Base-by-base conservation (phyloP, 2,888 invertebrate genomes). In the Phanerotoma sp. region DNA sequence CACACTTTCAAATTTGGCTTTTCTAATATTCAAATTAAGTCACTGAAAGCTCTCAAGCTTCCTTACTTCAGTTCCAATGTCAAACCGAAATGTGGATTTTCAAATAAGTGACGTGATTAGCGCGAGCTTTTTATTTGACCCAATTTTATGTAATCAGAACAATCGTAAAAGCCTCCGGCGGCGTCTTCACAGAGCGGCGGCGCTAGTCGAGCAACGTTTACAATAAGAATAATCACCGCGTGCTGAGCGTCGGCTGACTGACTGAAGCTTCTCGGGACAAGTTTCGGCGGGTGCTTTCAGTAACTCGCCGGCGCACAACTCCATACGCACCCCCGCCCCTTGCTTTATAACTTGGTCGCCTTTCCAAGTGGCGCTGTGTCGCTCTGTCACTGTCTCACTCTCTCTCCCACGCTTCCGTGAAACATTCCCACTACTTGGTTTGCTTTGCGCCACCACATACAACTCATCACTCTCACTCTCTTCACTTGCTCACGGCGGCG, bases 201-300 rank as follows among this genome's bases (percentile, higher is more conserved):
- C 59, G 51, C 56, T 51, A 51, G 33, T 44, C 48, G 25, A 40
- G 33, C 18, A 13, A 28, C 45, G 25, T 47, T 44, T 40, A 73
- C 74, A 74, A 74, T 74, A 65, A 68, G 66, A 45, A 74, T 72
- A 74, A 75, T 74, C 71, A 73, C 70, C 70, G 70, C 69, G 71
- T 66, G 67, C 70, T n/a, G 66, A 71, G 71, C 72, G 71, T 72
- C 70, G 72, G 66, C 72, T 68, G 69, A 69, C 72, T 71, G 73
- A 71, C 72, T 71, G 74, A 72, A 25, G 25, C 25, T 25, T 25
- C 25, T 42, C 25, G 44, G 37, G 44, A 37, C 37, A 37, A 45
- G 51, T 38, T 51, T 51, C 37, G 38, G 51, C 51, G 51, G 37
- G 51, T 44, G 51, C 51, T 37, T 44, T 51, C 37, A 11, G 38